These are phyloP conservation scores for Thamnaconus septentrionalis DNA, from an alignment of 2,113 vertebrate genomes.

Conservation along the genomic window DNA sequence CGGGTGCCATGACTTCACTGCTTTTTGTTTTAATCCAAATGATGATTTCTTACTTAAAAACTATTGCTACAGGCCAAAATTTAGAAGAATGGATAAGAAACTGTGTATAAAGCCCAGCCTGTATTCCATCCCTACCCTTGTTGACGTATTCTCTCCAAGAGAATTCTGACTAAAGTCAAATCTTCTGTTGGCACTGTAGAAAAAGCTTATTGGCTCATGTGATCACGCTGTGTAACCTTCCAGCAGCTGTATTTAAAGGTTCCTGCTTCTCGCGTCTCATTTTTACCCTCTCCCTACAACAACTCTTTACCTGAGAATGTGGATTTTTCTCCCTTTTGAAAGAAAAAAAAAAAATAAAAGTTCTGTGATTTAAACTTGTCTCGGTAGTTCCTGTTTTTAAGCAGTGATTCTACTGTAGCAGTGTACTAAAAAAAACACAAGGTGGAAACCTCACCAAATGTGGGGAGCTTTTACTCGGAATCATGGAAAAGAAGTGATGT, in stretches of 20 bases:
- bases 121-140: conserved; percentile 8
- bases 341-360: conserved; percentile 76
- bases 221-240: conserved; percentile 71
- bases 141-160: conserved; percentile 51
- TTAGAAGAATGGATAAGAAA: conserved; percentile 50
- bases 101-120: conserved; percentile 37
- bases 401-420: neutral
- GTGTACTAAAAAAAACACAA: too few species aligned
- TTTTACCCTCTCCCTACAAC: conserved; percentile 30
- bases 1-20: conserved; percentile 83
- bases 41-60: conserved; percentile 67
- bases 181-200: conserved; percentile 68
- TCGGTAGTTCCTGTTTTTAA: neutral
- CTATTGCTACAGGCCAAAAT: conserved; percentile 71
- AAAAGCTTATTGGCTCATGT: conserved; percentile 71
- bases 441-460: too few species aligned
- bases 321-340: conserved; percentile 73
- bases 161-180: conserved; percentile 60
- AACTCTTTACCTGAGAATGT: conserved; percentile 69
- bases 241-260: conserved; percentile 71
- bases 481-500: too few species aligned
- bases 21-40: conserved; percentile 78
- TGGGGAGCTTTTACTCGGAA: too few species aligned
- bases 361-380: conserved; percentile 63
- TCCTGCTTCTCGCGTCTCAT: conserved; percentile 54